Conservation (phyloP, 2,888 invertebrate genomes). For the Mantis religiosa region DNA sequence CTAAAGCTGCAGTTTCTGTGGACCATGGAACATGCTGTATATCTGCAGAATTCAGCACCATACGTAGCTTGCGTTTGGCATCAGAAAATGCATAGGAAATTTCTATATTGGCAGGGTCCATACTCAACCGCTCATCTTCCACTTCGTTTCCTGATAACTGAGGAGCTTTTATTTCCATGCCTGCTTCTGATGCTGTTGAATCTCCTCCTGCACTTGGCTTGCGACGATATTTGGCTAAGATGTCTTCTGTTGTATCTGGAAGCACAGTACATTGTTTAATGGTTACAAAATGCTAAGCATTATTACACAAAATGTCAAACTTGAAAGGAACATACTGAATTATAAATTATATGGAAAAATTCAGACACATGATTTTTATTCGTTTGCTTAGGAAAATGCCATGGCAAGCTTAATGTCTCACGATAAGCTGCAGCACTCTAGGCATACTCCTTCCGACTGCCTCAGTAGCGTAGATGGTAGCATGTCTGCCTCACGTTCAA, state of each 20-base stretch:
- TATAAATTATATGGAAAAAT: too few species aligned
- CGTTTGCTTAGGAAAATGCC: too few species aligned
- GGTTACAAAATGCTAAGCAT: background rate
- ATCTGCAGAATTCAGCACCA: slow-evolving; percentile 86
- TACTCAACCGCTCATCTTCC: slow-evolving; percentile 47
- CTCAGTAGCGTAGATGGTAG: too few species aligned
- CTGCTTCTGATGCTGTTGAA: slow-evolving; percentile 24
- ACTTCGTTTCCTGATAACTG: slow-evolving; percentile 37
- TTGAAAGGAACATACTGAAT: too few species aligned
- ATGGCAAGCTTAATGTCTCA: too few species aligned
- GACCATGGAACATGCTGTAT: slow-evolving; percentile 58
- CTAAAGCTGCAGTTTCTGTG: slow-evolving; percentile 35
- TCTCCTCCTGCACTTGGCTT: slow-evolving; percentile 50
- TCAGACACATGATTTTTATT: too few species aligned
- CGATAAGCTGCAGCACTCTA: too few species aligned
- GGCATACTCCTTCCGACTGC: too few species aligned
- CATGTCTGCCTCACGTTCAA: too few species aligned
- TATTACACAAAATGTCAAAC: too few species aligned
- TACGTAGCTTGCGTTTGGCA: slow-evolving; percentile 80
- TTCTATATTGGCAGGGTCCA: slow-evolving; percentile 54
- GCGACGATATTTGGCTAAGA: slow-evolving; percentile 87
- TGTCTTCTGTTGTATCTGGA: slow-evolving; percentile 81
- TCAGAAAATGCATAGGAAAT: slow-evolving; percentile 53
- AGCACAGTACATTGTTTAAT: background rate
- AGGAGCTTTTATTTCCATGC: slow-evolving; percentile 15